Evolutionary conservation across 2,888 invertebrate species (phyloP).

Genomic region (Platycheirus albimanus): DNA sequence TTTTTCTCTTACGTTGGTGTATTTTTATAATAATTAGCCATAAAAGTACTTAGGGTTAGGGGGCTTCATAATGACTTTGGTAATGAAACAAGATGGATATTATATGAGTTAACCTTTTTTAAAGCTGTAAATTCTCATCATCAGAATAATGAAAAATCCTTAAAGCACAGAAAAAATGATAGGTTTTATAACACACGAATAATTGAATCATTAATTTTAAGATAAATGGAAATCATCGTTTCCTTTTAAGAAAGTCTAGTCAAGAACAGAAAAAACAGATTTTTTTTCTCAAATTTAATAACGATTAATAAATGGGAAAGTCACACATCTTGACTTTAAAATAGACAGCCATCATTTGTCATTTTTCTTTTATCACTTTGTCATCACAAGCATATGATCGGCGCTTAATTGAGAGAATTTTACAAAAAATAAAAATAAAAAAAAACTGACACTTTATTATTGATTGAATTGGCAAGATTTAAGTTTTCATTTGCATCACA

Average conservation of each 20-base stretch:
- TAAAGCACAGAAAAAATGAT: not conserved
- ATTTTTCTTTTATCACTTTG: not conserved
- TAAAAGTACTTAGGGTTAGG: slow-evolving; percentile 8
- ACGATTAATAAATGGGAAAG: slow-evolving; percentile 6
- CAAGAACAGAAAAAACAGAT: not conserved
- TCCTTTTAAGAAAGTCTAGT: not conserved
- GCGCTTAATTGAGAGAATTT: no score
- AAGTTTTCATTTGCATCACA: not conserved
- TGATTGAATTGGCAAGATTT: slow-evolving; percentile 17
- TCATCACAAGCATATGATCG: slow-evolving; percentile 13
- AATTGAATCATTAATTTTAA: no score
- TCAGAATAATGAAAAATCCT: slow-evolving; percentile 1
- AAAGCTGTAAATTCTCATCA: not conserved
- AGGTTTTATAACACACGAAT: no score
- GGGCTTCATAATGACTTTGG: slow-evolving; percentile 15
- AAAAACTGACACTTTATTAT: slow-evolving; percentile 4
- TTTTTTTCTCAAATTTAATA: not conserved
- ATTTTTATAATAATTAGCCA: slow-evolving; percentile 16
- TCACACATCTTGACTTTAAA: slow-evolving; percentile 14
- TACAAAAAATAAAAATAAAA: no score
- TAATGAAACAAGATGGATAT: not conserved
- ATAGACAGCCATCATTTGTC: slow-evolving; percentile 26
- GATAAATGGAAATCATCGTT: no score
- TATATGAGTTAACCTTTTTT: slow-evolving; percentile 22
- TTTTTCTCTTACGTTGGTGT: not conserved